Conservation (phyloP, 2,888 invertebrate genomes). For the Parascotia fuliginaria region DNA sequence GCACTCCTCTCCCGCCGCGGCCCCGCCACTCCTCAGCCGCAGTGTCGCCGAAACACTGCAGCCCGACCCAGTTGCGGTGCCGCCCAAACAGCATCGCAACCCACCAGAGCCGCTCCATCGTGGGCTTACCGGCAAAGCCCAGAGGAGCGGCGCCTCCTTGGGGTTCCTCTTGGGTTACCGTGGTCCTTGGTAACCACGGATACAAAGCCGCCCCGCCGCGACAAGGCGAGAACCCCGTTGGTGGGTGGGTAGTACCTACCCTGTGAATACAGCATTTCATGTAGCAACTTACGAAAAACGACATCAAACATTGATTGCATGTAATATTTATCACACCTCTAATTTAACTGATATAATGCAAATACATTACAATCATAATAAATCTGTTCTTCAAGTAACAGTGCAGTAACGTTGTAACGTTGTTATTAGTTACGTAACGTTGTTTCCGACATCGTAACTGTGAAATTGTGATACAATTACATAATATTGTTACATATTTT, state of each 20-base stretch:
- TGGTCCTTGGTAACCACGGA: too few species aligned
- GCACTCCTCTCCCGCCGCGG: too few species aligned
- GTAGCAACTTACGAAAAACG: neutral
- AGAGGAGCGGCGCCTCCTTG: too few species aligned
- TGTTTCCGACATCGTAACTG: constrained; percentile 31
- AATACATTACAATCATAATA: constrained; percentile 40
- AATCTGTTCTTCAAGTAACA: constrained; percentile 46
- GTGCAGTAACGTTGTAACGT: constrained; percentile 31
- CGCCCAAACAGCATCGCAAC: too few species aligned
- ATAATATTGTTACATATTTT: constrained; percentile 16
- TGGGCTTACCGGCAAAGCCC: too few species aligned
- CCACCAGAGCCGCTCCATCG: too few species aligned
- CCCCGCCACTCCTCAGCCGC: too few species aligned
- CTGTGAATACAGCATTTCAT: neutral
- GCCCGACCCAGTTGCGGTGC: too few species aligned
- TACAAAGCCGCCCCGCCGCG: too few species aligned
- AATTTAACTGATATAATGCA: constrained; percentile 29
- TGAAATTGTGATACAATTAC: constrained; percentile 29
- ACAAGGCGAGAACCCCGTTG: neutral
- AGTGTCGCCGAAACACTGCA: too few species aligned
- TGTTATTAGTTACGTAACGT: constrained; percentile 26
- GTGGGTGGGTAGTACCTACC: too few species aligned
- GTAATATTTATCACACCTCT: constrained; percentile 21
- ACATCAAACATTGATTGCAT: constrained; percentile 15
- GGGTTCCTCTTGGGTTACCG: too few species aligned